Conservation (phyloP, 2,113 vertebrate species). For the Caloenas nicobarica region DNA sequence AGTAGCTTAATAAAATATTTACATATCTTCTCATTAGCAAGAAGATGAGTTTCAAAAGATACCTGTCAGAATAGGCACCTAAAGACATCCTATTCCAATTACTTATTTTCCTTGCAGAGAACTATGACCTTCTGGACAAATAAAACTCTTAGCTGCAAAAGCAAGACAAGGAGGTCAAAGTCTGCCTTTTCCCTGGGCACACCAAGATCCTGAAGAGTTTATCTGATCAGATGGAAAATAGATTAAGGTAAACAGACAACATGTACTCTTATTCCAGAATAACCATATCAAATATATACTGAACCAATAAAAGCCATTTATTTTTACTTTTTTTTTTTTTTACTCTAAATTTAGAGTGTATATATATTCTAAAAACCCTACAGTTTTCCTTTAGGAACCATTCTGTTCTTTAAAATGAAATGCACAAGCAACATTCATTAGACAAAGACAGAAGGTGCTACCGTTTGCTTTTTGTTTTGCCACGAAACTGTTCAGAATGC, state of each 20-base stretch:
- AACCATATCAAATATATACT: not conserved
- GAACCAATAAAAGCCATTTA: not conserved
- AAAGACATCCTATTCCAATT: not conserved
- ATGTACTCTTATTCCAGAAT: not conserved
- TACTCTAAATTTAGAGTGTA: not conserved
- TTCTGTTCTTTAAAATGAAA: not conserved
- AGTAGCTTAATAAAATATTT: constrained; percentile 47
- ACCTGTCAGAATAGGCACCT: constrained; percentile 8
- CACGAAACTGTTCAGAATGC: not conserved
- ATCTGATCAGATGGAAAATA: not conserved
- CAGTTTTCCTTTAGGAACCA: not conserved
- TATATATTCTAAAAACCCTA: not conserved
- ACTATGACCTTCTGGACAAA: not conserved
- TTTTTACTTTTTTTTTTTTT: not conserved
- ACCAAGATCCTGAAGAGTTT: not conserved
- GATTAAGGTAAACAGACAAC: not conserved
- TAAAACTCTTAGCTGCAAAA: not conserved
- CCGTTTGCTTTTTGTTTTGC: not conserved
- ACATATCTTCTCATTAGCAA: constrained; percentile 19
- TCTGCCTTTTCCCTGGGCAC: not conserved
- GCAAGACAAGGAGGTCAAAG: not conserved
- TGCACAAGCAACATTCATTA: not conserved
- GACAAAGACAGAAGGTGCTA: not conserved
- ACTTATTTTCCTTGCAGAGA: not conserved
- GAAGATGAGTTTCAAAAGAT: not conserved